phyloP scores from a whole-genome alignment of 2,888 invertebrate species.

The Baccha elongata region DNA sequence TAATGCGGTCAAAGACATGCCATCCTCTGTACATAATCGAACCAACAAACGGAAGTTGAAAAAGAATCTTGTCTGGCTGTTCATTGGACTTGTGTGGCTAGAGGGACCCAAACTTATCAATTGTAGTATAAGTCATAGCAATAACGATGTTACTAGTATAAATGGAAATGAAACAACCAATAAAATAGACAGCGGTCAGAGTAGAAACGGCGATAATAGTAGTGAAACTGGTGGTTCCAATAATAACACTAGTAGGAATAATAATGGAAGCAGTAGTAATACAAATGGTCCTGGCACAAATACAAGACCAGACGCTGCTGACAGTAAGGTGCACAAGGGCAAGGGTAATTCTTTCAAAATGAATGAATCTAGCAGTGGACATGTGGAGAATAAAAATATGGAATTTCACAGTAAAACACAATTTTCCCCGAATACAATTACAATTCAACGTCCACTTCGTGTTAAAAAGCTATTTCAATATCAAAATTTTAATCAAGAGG shows the following conservation, averaged over 20 bases:
- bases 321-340: conserved; percentile 31
- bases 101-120: conserved; percentile 79
- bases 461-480: conserved; percentile 12
- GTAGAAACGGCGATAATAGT: conserved; percentile 20
- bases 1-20: conserved; percentile 70
- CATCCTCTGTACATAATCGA: conserved; percentile 46
- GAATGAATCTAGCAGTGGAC: not conserved
- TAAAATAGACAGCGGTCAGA: conserved; percentile 41
- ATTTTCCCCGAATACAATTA: conserved; percentile 29
- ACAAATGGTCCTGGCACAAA: conserved; percentile 43
- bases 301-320: conserved; percentile 6
- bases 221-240: conserved; percentile 4
- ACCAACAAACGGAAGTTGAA: conserved; percentile 66
- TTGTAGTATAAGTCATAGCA: conserved; percentile 77
- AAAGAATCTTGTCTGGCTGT: conserved; percentile 79
- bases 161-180: conserved; percentile 62
- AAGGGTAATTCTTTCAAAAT: conserved; percentile 31
- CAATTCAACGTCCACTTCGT: conserved; percentile 12
- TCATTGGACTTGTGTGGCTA: conserved; percentile 80
- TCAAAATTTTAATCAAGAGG: not conserved
- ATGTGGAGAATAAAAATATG: not conserved
- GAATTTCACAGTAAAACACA: conserved; percentile 45
- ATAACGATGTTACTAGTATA: conserved; percentile 63
- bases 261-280: conserved; percentile 50
- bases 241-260: conserved; percentile 23